Conservation (phyloP, 1,140 invertebrate species). For the Melitaea cinxia region DNA sequence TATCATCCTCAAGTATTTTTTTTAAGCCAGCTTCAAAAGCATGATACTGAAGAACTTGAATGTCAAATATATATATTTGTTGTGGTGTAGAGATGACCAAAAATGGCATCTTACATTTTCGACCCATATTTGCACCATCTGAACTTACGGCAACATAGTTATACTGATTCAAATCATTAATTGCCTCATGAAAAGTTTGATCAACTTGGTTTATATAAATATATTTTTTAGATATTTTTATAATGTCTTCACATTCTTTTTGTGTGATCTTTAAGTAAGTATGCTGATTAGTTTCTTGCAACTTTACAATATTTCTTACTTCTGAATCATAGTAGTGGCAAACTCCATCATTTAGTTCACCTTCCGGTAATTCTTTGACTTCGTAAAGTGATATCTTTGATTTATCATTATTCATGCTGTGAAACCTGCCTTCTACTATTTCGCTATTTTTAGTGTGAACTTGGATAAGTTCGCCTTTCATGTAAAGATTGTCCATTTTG, state of each 20-base stretch:
- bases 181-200: slow-evolving; percentile 67
- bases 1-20: slow-evolving; percentile 69
- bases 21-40: slow-evolving; percentile 76
- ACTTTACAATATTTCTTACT: slow-evolving; percentile 67
- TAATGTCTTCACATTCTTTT: slow-evolving; percentile 72
- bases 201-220: slow-evolving; percentile 77
- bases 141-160: slow-evolving; percentile 67
- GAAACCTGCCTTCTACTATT: slow-evolving; percentile 72
- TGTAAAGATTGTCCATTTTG: slow-evolving; percentile 73
- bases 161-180: slow-evolving; percentile 68
- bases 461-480: slow-evolving; percentile 77
- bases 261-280: slow-evolving; percentile 67
- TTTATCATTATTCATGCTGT: slow-evolving; percentile 72
- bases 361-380: slow-evolving; percentile 65
- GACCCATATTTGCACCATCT: slow-evolving; percentile 73
- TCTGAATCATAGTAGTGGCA: slow-evolving; percentile 73
- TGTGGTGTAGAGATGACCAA: slow-evolving; percentile 71
- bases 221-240: slow-evolving; percentile 71
- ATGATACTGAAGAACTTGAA: slow-evolving; percentile 74
- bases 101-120: slow-evolving; percentile 78
- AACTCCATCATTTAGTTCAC: slow-evolving; percentile 57
- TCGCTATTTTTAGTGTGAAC: slow-evolving; percentile 70
- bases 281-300: slow-evolving; percentile 57
- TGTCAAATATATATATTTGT: slow-evolving; percentile 81
- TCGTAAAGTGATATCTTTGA: slow-evolving; percentile 74